Base-by-base conservation (phyloP, 2,113 vertebrate species). In the Pogona vitticeps region DNA sequence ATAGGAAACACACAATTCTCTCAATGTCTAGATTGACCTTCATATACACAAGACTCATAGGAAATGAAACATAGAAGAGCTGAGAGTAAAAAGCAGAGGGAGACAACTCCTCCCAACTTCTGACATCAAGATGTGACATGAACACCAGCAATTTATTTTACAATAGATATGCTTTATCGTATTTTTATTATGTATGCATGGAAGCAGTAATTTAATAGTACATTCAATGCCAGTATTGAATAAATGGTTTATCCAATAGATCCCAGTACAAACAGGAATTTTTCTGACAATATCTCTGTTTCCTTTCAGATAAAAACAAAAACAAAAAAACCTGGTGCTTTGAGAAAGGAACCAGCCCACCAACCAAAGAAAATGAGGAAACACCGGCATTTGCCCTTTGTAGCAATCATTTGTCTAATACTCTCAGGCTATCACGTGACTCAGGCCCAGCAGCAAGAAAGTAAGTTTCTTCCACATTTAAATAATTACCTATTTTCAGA, bases 291-390 rank as follows among this genome's bases (percentile, higher is more conserved):
- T 31, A 26, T 17, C 61, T 6, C 0, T 76, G 0, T 87, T 95
- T 84, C 81, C 58, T 83, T 79, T 28, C 9, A 97, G 97, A 94
- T 94, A 80, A 92, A 78, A n/a, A n/a, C n/a, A n/a, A n/a, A 10
- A 52, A 52, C 46, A 52, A 52, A 52, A n/a, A 56, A n/a, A 0
- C 28, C 71, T 88, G 92, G 96, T 94, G 93, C 94, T 95, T 85
- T 89, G 89, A 91, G 90, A 94, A 82, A 94, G 90, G 92, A 95
- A 68, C 42, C 36, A 18, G 70, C 73, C 13, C 68, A 79, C 70
- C 86, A 80, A 83, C 87, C 68, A 80, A 33, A 88, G 91, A 97
- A 93, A 94, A 99, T 99, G 98, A 95, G 94, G 96, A 96, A 95
- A 87, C 95, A 93, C 21, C 93, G 91, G 70, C 92, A 96, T 59